phyloP scores from a whole-genome alignment of 2,797 vertebrate genomes.

The Alcedo quadribrachys region DNA sequence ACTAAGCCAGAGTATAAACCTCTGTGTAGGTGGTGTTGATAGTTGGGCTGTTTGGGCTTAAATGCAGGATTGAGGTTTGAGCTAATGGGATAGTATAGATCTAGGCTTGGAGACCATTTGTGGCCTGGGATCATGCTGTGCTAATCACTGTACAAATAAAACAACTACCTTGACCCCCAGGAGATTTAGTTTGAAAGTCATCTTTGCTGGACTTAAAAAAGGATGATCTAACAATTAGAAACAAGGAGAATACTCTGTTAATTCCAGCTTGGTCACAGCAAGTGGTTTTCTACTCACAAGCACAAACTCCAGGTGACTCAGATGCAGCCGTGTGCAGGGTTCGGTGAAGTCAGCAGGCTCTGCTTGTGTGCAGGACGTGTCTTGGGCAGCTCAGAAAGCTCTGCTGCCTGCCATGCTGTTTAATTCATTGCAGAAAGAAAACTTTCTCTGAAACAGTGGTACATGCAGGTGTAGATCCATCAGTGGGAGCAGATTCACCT shows the following conservation, averaged over 20 bases:
- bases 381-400: not conserved
- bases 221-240: constrained; percentile 56
- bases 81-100: not conserved
- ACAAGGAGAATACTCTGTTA: constrained; percentile 18
- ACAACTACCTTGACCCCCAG: constrained; percentile 24
- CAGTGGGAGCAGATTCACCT: not conserved
- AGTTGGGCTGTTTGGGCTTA: not conserved
- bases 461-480: not conserved
- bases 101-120: not conserved
- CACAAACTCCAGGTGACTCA: constrained; percentile 42
- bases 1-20: not conserved
- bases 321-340: not conserved
- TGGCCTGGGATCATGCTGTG: constrained; percentile 47
- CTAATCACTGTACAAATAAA: constrained; percentile 57
- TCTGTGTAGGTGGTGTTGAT: constrained; percentile 23
- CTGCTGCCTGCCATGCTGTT: accelerated
- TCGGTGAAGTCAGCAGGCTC: not conserved
- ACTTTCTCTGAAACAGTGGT: not conserved
- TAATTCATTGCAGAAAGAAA: not conserved
- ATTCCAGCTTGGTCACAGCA: constrained; percentile 47
- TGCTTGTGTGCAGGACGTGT: not conserved
- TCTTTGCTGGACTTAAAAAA: constrained; percentile 47
- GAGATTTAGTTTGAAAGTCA: constrained; percentile 48
- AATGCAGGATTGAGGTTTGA: not conserved
- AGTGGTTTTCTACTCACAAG: constrained; percentile 25